phyloP scores from a whole-genome alignment of 2,113 vertebrate species.

The Rostratula benghalensis region DNA sequence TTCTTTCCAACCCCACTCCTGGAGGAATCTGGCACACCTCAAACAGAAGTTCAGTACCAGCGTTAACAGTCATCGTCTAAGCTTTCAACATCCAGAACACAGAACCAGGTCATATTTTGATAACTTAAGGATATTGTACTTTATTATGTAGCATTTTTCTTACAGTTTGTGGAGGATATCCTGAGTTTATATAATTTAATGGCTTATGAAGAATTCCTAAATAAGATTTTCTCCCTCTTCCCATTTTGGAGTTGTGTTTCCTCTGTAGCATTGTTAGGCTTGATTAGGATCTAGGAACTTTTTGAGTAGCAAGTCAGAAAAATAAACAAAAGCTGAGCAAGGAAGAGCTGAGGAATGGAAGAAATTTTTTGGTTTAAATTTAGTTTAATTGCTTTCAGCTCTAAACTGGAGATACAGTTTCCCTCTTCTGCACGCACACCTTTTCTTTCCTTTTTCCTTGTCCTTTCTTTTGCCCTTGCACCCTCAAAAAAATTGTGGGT shows the following conservation, averaged over 20 bases:
- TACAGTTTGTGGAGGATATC: background rate
- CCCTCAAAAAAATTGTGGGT: background rate
- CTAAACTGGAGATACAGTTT: background rate
- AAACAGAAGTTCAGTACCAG: background rate
- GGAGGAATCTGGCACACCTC: background rate
- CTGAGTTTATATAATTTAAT: background rate
- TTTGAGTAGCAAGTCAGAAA: constrained; percentile 1
- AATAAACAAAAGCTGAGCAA: constrained; percentile 12
- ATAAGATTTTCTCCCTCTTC: background rate
- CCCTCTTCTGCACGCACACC: background rate
- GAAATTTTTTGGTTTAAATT: background rate
- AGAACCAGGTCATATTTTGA: background rate
- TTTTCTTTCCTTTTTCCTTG: background rate
- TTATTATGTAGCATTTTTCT: background rate
- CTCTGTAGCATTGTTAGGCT: constrained; percentile 5
- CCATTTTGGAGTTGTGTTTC: constrained; percentile 1
- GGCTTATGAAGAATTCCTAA: background rate
- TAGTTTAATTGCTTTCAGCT: background rate
- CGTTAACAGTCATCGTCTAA: background rate
- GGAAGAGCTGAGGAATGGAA: background rate
- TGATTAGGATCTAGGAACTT: constrained; percentile 46
- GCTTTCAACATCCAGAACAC: background rate
- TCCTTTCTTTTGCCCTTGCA: background rate
- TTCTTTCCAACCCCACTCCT: background rate
- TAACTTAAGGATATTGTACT: background rate